Conservation (phyloP, 2,797 vertebrate genomes). For the Hypotaenidia okinawae region DNA sequence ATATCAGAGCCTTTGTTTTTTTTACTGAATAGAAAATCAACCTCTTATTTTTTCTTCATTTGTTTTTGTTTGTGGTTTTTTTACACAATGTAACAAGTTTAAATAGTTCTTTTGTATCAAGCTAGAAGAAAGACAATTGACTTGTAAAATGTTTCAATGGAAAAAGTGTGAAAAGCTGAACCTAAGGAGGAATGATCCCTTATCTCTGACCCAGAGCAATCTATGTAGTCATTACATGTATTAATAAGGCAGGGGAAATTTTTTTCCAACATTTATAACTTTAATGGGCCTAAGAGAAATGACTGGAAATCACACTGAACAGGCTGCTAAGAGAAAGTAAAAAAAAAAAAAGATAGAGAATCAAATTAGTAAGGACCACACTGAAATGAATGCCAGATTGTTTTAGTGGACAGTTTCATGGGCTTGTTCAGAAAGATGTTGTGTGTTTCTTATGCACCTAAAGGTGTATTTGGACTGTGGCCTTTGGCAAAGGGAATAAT, state of each 20-base stretch:
- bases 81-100: constrained; percentile 55
- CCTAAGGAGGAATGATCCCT: neutral
- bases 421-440: neutral
- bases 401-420: neutral
- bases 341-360: neutral
- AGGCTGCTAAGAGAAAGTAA: neutral
- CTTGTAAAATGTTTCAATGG: neutral
- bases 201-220: constrained; percentile 2
- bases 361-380: neutral
- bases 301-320: constrained; percentile 35
- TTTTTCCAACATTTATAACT: neutral
- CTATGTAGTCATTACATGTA: neutral
- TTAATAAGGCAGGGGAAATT: neutral
- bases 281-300: constrained; percentile 56
- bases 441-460: neutral
- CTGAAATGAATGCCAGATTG: neutral
- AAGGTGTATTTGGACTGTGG: constrained; percentile 35
- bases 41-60: constrained; percentile 14
- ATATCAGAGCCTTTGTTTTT: constrained; percentile 59
- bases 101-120: constrained; percentile 30
- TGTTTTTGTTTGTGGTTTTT: neutral
- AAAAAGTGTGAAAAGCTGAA: neutral
- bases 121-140: constrained; percentile 24
- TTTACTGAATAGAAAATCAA: constrained; percentile 74
- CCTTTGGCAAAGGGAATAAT: constrained; percentile 16